phyloP scores from a whole-genome alignment of 1,140 invertebrate genomes.

The Reticulitermes speratus region DNA sequence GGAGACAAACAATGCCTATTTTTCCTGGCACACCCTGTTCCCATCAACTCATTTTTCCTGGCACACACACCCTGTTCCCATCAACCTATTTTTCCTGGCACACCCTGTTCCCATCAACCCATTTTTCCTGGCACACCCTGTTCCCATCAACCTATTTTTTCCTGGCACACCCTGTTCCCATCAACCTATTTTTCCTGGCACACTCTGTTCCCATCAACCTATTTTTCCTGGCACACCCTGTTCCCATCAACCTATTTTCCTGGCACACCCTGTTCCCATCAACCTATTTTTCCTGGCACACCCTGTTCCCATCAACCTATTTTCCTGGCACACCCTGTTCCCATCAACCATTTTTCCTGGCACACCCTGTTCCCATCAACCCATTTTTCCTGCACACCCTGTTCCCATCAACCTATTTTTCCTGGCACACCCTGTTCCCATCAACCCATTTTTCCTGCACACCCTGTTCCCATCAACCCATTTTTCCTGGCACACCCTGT shows the following conservation, averaged over 20 bases:
- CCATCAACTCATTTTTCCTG: too few relatives aligned
- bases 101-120: not conserved
- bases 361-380: not conserved
- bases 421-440: not conserved
- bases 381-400: not conserved
- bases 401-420: not conserved
- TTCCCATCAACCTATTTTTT: not conserved
- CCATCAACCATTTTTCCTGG: not conserved
- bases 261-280: not conserved
- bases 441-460: not conserved
- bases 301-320: not conserved
- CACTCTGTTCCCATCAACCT: not conserved
- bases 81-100: not conserved
- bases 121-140: not conserved
- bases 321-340: not conserved
- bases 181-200: not conserved
- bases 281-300: not conserved
- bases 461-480: not conserved
- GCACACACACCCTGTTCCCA: not conserved
- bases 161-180: not conserved
- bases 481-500: not conserved
- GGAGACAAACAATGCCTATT: not conserved
- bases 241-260: not conserved
- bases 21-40: not conserved
- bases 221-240: not conserved